Percentiles rank a stretch among this genome's conserved stretches.
These are phyloP conservation scores for Oryzias melastigma DNA, from an alignment of 2,113 vertebrate species.

Conservation along the genomic window DNA sequence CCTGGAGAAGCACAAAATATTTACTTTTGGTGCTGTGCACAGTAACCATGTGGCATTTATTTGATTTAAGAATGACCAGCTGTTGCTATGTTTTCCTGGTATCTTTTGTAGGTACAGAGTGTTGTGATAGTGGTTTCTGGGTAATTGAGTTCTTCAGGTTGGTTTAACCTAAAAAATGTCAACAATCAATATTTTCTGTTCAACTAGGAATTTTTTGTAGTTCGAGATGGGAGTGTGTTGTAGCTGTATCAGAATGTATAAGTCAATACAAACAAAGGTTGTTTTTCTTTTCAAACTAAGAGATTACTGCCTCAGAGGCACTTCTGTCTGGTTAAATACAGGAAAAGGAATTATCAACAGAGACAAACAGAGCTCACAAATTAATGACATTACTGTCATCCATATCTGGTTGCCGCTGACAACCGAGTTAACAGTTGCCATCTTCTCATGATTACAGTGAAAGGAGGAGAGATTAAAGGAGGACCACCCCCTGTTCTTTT, in stretches of 20 bases:
- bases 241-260: background rate
- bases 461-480: constrained; percentile 13
- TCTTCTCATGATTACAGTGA: constrained; percentile 26
- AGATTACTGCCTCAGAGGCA: constrained; percentile 16
- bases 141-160: no score
- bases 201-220: no score
- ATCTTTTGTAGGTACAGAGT: no score
- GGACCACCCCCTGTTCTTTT: constrained; percentile 5
- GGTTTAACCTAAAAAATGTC: no score
- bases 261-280: background rate
- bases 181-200: no score
- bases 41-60: no score
- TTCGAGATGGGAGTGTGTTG: background rate
- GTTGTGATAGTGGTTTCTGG: no score
- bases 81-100: no score
- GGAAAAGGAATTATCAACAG: constrained; percentile 54
- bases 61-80: no score
- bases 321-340: constrained; percentile 32
- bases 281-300: background rate
- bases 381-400: constrained; percentile 65
- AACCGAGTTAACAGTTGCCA: constrained; percentile 38
- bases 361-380: constrained; percentile 58
- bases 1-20: no score
- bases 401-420: constrained; percentile 60
- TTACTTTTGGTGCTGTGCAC: no score